Evolutionary conservation across 92 coral and sea anemone species (phyloP), one percentile per base, ranked within the genome.

Genomic region (Bergia sp.): DNA sequence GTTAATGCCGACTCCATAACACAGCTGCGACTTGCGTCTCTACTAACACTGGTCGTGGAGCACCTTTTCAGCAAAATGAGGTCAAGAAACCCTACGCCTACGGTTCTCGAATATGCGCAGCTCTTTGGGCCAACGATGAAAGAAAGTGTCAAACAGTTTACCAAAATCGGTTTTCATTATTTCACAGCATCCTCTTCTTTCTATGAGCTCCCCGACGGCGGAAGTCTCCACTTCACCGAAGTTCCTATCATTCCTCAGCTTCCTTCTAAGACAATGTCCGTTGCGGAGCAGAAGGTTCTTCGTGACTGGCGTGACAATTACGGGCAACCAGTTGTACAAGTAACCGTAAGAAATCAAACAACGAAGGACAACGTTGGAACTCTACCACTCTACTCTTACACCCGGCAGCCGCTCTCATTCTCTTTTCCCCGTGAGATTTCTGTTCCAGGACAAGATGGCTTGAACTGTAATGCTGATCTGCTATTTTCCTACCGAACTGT

Each of bases 351-450:
- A 29, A 90, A 90, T 66, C 92, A 90, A 57, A 43, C 90, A 38
- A 90, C 84, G 40, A 86, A 86, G 69, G 92, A 90, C 58, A 86
- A 90, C 49, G 87, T 90, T 73, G 92, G 92, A 15, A 90, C 92
- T 67, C 92, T 90, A 6, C 92, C 92, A 41, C 80, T 90, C n/a
- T 86, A 86, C 69, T 81, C 92, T 23, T 86, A 90, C 82, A 80
- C 86, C 86, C 21, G 36, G 67, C 83, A 40, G 41, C 84, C 77
- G n/a, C 81, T 58, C 42, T 50, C 90, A 40, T 86, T 86, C 64
- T 64, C 75, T 58, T 73, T 69, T 49, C 85, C 71, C 72, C 44
- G 12, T 38, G 53, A 57, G 86, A 39, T 71, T 47, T 73, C 82
- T 75, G 82, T 55, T 71, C 82, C 74, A n/a, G 13, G 73, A 37